Percentiles rank a stretch among this genome's conserved stretches.
phyloP scores from a whole-genome alignment of 2,113 vertebrate genomes.

The Spilogale gracilis region DNA sequence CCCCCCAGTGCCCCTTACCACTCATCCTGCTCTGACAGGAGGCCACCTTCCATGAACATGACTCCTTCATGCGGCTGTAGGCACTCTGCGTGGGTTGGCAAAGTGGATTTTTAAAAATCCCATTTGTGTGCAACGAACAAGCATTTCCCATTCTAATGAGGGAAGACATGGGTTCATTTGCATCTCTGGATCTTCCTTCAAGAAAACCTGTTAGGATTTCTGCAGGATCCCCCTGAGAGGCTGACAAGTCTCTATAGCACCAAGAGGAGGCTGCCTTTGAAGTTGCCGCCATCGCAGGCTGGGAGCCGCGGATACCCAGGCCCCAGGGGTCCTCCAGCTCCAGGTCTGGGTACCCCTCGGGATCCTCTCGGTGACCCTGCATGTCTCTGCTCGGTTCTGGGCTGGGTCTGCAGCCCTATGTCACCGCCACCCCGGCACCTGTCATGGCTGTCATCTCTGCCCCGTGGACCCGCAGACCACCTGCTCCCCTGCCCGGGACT shows the following conservation, averaged over 20 bases:
- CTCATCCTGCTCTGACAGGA: rapidly evolving
- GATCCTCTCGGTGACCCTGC: rapidly evolving
- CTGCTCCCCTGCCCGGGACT: background rate
- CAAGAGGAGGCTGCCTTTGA: background rate
- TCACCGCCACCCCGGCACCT: background rate
- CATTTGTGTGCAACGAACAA: background rate
- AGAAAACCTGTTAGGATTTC: background rate
- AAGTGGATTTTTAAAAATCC: background rate
- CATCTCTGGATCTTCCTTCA: background rate
- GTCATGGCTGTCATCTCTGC: background rate
- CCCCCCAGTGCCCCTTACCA: too few species aligned
- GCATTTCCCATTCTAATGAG: background rate
- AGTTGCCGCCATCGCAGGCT: background rate
- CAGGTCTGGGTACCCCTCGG: background rate
- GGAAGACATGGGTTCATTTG: background rate
- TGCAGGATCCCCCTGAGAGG: background rate
- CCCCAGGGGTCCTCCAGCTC: rapidly evolving
- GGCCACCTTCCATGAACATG: background rate
- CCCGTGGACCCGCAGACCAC: background rate
- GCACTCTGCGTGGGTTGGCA: rapidly evolving
- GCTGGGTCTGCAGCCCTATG: background rate
- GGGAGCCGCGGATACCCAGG: rapidly evolving
- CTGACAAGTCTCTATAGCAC: background rate
- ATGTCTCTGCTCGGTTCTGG: background rate
- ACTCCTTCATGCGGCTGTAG: background rate